Evolutionary conservation across 2,888 invertebrate genomes (phyloP).

Genomic region (Melinaea marsaeus): DNA sequence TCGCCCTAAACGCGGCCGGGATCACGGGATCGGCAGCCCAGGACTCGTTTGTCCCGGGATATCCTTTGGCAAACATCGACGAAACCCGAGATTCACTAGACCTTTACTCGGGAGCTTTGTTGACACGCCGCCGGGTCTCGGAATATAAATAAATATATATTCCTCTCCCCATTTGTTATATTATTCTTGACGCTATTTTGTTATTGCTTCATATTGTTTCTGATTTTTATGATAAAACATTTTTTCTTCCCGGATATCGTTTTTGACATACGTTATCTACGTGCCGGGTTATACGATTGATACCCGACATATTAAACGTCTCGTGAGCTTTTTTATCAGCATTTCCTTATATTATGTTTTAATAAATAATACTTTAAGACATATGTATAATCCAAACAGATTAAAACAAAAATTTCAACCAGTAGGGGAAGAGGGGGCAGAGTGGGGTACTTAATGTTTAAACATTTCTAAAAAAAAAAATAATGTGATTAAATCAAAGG

Average conservation of each 20-base stretch:
- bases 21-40: conserved; percentile 62
- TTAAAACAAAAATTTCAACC: too few species aligned
- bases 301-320: not conserved
- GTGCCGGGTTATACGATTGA: not conserved
- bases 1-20: conserved; percentile 65
- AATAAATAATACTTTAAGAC: not conserved
- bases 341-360: not conserved
- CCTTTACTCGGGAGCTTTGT: conserved; percentile 70
- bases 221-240: conserved; percentile 28
- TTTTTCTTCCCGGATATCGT: conserved; percentile 11
- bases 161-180: conserved; percentile 35
- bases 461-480: too few species aligned
- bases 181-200: conserved; percentile 37
- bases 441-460: too few species aligned
- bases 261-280: conserved; percentile 12
- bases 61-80: conserved; percentile 73
- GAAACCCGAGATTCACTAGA: conserved; percentile 71
- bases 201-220: conserved; percentile 51
- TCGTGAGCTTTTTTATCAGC: not conserved
- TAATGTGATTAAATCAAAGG: too few species aligned
- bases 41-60: conserved; percentile 72
- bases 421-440: too few species aligned
- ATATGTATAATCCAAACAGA: too few species aligned
- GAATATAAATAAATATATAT: conserved; percentile 62
- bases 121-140: conserved; percentile 54